Percentiles rank a stretch among this genome's conserved stretches.
Conservation (phyloP, 2,113 vertebrate species). For the Gnathonemus echidnorhynchus region DNA sequence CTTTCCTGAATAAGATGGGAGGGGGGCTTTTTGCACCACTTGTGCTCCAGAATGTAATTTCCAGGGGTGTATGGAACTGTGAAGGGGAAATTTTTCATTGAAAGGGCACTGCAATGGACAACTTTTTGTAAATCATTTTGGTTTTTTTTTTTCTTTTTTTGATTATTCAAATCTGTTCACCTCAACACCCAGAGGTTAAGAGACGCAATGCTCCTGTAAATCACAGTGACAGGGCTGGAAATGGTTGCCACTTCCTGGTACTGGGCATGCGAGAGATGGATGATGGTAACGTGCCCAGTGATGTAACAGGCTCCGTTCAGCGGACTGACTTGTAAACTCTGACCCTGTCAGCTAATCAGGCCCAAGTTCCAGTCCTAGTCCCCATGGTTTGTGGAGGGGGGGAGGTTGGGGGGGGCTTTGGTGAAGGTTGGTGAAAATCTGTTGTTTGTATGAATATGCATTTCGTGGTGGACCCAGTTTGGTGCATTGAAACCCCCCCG, state of each 20-base stretch:
- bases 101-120: neutral
- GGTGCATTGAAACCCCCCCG: no score
- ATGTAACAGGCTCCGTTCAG: neutral
- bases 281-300: neutral
- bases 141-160: neutral
- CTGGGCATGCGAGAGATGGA: neutral
- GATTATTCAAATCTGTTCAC: neutral
- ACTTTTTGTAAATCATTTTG: neutral
- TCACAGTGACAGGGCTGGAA: neutral
- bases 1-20: neutral
- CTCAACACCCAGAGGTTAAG: conserved; percentile 4
- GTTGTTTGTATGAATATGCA: neutral
- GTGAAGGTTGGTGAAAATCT: neutral
- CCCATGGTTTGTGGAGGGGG: no score
- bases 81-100: neutral
- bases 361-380: neutral
- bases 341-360: neutral
- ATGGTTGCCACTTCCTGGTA: neutral
- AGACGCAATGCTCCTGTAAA: neutral
- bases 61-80: neutral
- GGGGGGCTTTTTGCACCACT: neutral
- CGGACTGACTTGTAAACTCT: neutral
- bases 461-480: neutral
- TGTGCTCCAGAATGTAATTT: neutral
- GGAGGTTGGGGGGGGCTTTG: no score